A percentile compares a stretch with the other conserved stretches of the same genome.
Evolutionary conservation across 2,797 vertebrate species (phyloP).

Genomic region (Psittacula echo): DNA sequence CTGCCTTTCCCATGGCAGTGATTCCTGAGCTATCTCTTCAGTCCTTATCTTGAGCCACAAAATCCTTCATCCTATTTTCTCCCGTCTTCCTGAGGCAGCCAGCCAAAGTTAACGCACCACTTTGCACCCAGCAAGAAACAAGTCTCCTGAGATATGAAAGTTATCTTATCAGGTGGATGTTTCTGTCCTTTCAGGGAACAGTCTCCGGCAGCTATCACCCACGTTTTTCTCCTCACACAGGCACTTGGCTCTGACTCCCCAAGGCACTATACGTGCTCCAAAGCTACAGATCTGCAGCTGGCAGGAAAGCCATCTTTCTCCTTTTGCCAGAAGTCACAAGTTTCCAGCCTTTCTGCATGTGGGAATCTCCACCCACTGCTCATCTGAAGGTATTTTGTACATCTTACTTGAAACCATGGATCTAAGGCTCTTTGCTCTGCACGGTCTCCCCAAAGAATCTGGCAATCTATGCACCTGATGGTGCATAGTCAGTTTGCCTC

Average conservation of each 20-base stretch:
- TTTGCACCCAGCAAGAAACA: neutral
- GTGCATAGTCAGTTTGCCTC: neutral
- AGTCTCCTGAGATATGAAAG: neutral
- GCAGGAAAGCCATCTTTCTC: neutral
- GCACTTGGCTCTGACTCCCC: neutral
- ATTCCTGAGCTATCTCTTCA: neutral
- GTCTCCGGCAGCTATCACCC: neutral
- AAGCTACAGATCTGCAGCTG: neutral
- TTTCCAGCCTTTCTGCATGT: neutral
- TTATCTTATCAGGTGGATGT: accelerated
- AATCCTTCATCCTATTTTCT: neutral
- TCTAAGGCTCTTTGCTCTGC: neutral
- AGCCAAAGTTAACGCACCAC: neutral
- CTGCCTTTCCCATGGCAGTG: neutral
- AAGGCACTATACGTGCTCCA: too few relatives aligned
- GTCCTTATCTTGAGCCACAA: neutral
- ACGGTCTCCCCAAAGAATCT: neutral
- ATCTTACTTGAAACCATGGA: neutral
- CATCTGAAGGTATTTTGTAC: neutral
- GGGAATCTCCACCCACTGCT: neutral
- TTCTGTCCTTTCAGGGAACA: neutral
- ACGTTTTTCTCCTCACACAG: neutral
- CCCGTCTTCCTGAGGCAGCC: neutral
- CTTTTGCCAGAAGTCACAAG: neutral
- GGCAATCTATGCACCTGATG: neutral